Evolutionary conservation across 1,140 invertebrate species (phyloP).

Genomic region (Heliconius eleuchia): DNA sequence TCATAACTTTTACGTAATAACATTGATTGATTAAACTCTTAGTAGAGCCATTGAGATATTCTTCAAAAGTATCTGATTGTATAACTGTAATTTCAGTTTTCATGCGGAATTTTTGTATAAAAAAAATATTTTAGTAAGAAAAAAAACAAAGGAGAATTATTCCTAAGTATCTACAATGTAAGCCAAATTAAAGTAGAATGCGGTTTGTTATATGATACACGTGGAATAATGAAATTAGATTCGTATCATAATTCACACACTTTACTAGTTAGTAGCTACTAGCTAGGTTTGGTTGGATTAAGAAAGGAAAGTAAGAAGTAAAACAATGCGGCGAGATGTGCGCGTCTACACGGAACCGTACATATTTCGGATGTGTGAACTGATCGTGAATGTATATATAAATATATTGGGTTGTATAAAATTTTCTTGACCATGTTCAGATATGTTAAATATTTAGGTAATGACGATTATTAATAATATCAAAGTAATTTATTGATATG

Average conservation of each 20-base stretch:
- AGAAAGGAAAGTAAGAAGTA: conserved; percentile 54
- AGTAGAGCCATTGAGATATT: too few relatives aligned
- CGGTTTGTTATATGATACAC: conserved; percentile 15
- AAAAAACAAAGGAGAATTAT: not conserved
- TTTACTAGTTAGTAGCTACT: conserved; percentile 31
- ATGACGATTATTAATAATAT: not conserved
- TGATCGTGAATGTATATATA: not conserved
- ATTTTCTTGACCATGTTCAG: not conserved
- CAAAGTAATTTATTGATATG: too few relatives aligned
- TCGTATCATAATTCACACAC: conserved; percentile 50
- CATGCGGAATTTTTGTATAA: not conserved
- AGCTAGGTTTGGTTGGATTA: conserved; percentile 45
- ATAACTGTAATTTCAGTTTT: too few relatives aligned
- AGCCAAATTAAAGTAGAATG: not conserved
- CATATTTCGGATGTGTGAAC: conserved; percentile 29
- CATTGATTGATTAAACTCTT: too few relatives aligned
- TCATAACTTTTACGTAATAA: not conserved
- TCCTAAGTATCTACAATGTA: not conserved
- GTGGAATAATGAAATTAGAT: conserved; percentile 31
- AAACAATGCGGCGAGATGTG: conserved; percentile 49
- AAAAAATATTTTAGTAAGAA: not conserved
- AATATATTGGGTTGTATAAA: not conserved
- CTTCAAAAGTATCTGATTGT: too few relatives aligned
- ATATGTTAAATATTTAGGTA: not conserved
- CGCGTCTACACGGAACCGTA: conserved; percentile 42